These are phyloP conservation scores for Philaethria dido DNA, from an alignment of 2,888 invertebrate genomes.

Conservation along the genomic window DNA sequence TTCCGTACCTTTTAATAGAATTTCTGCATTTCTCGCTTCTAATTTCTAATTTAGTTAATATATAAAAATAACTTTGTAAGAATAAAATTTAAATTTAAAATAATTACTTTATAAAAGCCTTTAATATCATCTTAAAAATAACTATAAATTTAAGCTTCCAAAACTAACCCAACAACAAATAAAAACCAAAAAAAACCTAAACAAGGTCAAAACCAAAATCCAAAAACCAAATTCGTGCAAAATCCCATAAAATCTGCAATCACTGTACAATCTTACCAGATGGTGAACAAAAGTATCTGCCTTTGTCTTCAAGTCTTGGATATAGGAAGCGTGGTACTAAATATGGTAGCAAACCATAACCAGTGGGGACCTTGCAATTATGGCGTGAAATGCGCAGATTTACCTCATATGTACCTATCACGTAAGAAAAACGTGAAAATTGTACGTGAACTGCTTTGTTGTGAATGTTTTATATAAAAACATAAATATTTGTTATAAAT, in stretches of 20 bases:
- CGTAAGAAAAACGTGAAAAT: constrained; percentile 35
- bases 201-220: no score
- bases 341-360: constrained; percentile 41
- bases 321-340: constrained; percentile 48
- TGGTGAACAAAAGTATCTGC: constrained; percentile 25
- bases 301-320: constrained; percentile 32
- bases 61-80: no score
- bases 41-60: no score
- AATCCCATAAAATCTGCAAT: constrained; percentile 15
- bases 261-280: constrained; percentile 26
- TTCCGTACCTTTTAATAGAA: no score
- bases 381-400: constrained; percentile 46
- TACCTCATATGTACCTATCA: constrained; percentile 43
- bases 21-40: no score
- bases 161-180: neutral
- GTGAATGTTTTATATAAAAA: neutral
- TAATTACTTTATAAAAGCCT: no score
- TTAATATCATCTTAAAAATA: no score
- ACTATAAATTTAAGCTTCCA: no score
- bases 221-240: constrained; percentile 13
- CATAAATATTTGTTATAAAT: neutral
- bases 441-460: constrained; percentile 24
- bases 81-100: no score
- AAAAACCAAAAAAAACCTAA: neutral
- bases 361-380: constrained; percentile 38